These are phyloP conservation scores for Teleopsis dalmanni DNA, from an alignment of 1,140 invertebrate genomes.

Conservation along the genomic window DNA sequence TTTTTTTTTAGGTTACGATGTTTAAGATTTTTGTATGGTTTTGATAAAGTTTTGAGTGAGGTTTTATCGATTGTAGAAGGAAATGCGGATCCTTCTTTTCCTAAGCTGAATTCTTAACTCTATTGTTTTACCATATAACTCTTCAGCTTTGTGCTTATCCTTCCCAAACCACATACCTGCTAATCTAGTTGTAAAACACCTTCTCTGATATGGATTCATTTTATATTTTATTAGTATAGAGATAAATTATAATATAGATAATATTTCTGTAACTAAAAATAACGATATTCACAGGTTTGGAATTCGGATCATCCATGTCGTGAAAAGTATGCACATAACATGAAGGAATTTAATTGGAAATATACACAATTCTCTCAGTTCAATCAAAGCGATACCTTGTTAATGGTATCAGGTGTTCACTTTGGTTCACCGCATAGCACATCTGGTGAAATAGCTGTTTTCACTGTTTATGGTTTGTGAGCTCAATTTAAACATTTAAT, in stretches of 20 bases:
- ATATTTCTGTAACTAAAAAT: constrained; percentile 2
- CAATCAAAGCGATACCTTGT: constrained; percentile 72
- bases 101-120: no score
- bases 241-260: neutral
- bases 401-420: constrained; percentile 80
- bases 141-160: no score
- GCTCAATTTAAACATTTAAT: constrained; percentile 17
- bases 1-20: no score
- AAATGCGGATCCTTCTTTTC: no score
- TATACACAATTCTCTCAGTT: constrained; percentile 87
- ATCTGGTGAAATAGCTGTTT: constrained; percentile 83
- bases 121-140: no score
- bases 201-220: no score
- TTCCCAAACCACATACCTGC: no score
- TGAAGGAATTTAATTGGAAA: constrained; percentile 81
- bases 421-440: constrained; percentile 72
- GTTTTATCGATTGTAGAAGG: no score
- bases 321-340: constrained; percentile 68
- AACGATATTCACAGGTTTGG: constrained; percentile 59
- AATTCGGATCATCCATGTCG: constrained; percentile 62
- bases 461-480: constrained; percentile 57
- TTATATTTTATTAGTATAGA: no score
- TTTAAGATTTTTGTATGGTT: no score
- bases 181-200: no score
- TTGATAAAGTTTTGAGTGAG: no score